Evolutionary conservation across 2,888 invertebrate species (phyloP), one percentile per base, ranked within the genome.

Genomic region (Rapana venosa): DNA sequence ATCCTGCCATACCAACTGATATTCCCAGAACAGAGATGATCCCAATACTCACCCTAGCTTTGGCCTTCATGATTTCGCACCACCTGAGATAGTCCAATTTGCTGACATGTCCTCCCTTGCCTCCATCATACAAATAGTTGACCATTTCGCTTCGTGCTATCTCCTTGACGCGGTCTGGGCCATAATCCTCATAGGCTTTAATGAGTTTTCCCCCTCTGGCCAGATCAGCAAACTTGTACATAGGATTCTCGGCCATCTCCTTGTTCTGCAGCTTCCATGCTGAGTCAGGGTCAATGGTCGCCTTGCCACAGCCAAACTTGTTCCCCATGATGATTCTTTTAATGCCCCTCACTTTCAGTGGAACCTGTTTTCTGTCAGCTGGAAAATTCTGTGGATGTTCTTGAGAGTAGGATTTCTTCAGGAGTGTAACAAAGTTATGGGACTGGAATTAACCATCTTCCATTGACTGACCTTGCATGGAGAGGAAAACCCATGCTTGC

Each of bases 51-150:
- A 95, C 94, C 91, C 92, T 92, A 90, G 92, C 91, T 90, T 93
- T 94, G 66, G 94, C 98, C 96, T 89, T 98, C 96, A 22, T 98
- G 98, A 91, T 98, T 96, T 95, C 98, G 98, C 0, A 98, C 98
- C 95, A 99, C 97, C 0, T 93, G n/a, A 95, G 90, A 89, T 94
- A 95, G n/a, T 95, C 95, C 35, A 92, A 70, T 88, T 93, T 93
- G 4, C 92, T 93, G 35, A 96, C 92, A 0, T 88, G 90, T 32
- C 91, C 91, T 22, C 95, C 95, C 88, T 94, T 93, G n/a, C 96
- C 96, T 20, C 93, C 92, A 92, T 95, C 93, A 91, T 95, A 96
- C 84, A 96, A 92, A 90, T 93, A 95, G 11, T 87, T 26, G 56
- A 91, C 92, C 58, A 96, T 93, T 85, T 96, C 95, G 36, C 92